Evolutionary conservation across 1,140 invertebrate genomes (phyloP).

Genomic region (Cotesia typhae): DNA sequence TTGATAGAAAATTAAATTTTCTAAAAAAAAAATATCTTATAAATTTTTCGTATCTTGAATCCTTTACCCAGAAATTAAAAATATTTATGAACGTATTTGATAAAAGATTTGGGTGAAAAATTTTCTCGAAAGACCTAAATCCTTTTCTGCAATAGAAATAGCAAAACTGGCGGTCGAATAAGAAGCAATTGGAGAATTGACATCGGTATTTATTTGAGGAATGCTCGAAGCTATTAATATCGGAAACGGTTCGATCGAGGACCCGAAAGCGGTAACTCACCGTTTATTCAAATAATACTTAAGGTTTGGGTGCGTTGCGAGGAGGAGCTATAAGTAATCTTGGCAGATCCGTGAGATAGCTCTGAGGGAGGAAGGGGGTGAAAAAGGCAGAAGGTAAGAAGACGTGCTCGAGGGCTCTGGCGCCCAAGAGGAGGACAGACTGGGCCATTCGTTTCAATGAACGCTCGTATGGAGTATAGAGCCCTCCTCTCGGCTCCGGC

Average conservation of each 20-base stretch:
- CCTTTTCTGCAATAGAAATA: too few species aligned
- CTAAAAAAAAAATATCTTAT: too few species aligned
- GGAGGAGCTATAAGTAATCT: conserved; percentile 54
- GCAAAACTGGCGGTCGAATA: too few species aligned
- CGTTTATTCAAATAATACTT: conserved; percentile 61
- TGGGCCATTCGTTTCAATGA: conserved; percentile 62
- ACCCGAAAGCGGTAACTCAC: conserved; percentile 49
- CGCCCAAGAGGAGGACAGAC: conserved; percentile 47
- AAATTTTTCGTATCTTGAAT: too few species aligned
- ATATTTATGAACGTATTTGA: too few species aligned
- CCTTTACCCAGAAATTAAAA: too few species aligned
- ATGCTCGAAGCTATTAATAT: conserved; percentile 19
- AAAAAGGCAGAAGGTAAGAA: conserved; percentile 19
- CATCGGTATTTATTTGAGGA: conserved; percentile 9
- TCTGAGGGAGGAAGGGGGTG: not conserved
- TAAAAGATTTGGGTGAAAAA: too few species aligned
- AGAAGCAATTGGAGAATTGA: too few species aligned
- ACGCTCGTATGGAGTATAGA: conserved; percentile 47
- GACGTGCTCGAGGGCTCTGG: conserved; percentile 30
- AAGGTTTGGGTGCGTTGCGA: conserved; percentile 53
- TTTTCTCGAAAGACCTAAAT: too few species aligned
- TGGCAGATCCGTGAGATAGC: conserved; percentile 39
- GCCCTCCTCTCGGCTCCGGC: conserved; percentile 38
- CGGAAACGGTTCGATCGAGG: not conserved
- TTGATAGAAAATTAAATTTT: too few species aligned